A percentile compares a stretch with the other conserved stretches of the same genome.
Evolutionary conservation across 2,888 invertebrate species (phyloP).

Genomic region (Panzeria rudis): DNA sequence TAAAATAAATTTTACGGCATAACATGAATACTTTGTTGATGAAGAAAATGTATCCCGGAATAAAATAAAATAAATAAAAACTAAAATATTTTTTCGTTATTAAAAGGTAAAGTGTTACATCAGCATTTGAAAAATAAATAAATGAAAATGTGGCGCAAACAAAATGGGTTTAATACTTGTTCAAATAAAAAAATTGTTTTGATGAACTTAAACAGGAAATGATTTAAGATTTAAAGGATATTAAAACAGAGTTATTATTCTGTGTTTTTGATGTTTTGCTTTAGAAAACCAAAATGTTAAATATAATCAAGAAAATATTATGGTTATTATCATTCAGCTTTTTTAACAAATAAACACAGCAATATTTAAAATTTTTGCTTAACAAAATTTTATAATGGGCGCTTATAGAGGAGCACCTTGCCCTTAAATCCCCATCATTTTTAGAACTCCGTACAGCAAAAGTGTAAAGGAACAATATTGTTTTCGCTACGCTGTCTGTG

Average conservation of each 20-base stretch:
- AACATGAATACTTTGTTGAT: constrained; percentile 27
- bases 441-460: too few species aligned
- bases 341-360: too few species aligned
- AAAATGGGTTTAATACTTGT: constrained; percentile 3
- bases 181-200: constrained; percentile 14
- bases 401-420: too few species aligned
- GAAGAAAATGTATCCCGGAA: neutral
- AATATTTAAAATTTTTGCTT: too few species aligned
- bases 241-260: constrained; percentile 24
- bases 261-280: neutral
- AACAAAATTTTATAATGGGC: too few species aligned
- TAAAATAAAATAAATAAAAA: constrained; percentile 34
- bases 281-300: neutral
- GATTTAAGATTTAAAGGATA: constrained; percentile 16
- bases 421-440: too few species aligned
- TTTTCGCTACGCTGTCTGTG: too few species aligned
- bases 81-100: constrained; percentile 22
- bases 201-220: constrained; percentile 39
- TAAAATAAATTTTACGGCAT: constrained; percentile 39
- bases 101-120: constrained; percentile 39
- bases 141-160: constrained; percentile 41
- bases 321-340: too few species aligned
- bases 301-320: too few species aligned
- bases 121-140: constrained; percentile 6
- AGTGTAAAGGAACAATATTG: too few species aligned